phyloP scores from a whole-genome alignment of 2,113 vertebrate species.

The Microcebus lehilahytsara region DNA sequence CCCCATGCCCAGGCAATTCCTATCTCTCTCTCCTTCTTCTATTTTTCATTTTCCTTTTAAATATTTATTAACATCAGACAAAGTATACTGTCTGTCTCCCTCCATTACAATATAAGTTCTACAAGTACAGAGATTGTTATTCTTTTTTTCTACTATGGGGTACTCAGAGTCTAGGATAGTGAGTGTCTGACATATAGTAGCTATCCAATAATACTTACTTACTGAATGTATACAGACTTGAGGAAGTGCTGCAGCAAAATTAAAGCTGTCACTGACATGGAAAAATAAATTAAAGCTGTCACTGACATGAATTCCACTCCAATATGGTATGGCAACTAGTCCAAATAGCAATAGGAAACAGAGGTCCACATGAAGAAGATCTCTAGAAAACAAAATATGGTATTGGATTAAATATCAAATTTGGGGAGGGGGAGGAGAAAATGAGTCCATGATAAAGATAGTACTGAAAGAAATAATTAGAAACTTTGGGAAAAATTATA shows the following conservation, averaged over 20 bases:
- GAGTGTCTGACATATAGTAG: neutral
- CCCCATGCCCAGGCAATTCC: neutral
- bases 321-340: neutral
- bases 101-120: neutral
- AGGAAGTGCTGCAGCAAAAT: neutral
- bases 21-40: neutral
- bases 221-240: neutral
- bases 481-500: neutral
- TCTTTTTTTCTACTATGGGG: neutral
- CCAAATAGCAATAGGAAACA: neutral
- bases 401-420: neutral
- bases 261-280: neutral
- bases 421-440: fast-evolving
- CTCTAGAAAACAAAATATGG: neutral
- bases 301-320: neutral
- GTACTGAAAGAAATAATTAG: neutral
- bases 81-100: neutral
- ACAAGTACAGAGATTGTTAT: neutral
- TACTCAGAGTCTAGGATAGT: neutral
- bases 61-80: neutral
- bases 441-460: neutral
- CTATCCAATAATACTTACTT: neutral
- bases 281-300: neutral
- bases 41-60: neutral
- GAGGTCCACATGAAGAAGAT: neutral